A percentile compares a stretch with the other conserved stretches of the same genome.
Evolutionary conservation across 2,888 invertebrate genomes (phyloP).

Genomic region (Patella ulyssiponensis): DNA sequence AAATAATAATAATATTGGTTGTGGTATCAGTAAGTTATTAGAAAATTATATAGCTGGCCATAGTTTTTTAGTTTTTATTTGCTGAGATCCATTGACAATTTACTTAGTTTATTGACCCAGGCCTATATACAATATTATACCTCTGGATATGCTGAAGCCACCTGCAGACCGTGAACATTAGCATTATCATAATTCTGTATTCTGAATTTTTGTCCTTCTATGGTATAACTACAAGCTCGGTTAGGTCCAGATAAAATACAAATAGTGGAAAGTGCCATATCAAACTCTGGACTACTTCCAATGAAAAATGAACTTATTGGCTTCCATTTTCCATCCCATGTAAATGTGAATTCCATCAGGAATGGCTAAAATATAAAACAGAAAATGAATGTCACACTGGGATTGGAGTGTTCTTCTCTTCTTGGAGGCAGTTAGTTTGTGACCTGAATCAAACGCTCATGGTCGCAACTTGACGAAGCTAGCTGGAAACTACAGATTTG

Average conservation of each 20-base stretch:
- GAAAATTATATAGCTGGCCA: too few species aligned
- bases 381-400: too few species aligned
- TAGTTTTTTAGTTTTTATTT: too few species aligned
- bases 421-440: too few species aligned
- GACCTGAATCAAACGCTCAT: too few species aligned
- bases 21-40: too few species aligned
- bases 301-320: conserved; percentile 57
- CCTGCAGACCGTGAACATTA: conserved; percentile 50
- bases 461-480: too few species aligned
- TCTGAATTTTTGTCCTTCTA: conserved; percentile 81
- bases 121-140: not conserved
- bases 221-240: conserved; percentile 81
- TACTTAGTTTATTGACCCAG: too few species aligned
- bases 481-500: too few species aligned
- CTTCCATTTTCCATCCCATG: conserved; percentile 51
- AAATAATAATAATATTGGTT: too few species aligned
- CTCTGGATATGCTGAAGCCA: conserved; percentile 52
- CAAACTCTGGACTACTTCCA: conserved; percentile 85
- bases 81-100: too few species aligned
- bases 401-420: too few species aligned
- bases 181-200: conserved; percentile 77
- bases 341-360: conserved; percentile 50
- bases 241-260: conserved; percentile 87
- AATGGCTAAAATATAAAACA: conserved; percentile 39
- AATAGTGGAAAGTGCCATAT: conserved; percentile 89